These are phyloP conservation scores for Drosophila nr. fundita DNA, from an alignment of 2,888 invertebrate genomes.

Conservation along the genomic window DNA sequence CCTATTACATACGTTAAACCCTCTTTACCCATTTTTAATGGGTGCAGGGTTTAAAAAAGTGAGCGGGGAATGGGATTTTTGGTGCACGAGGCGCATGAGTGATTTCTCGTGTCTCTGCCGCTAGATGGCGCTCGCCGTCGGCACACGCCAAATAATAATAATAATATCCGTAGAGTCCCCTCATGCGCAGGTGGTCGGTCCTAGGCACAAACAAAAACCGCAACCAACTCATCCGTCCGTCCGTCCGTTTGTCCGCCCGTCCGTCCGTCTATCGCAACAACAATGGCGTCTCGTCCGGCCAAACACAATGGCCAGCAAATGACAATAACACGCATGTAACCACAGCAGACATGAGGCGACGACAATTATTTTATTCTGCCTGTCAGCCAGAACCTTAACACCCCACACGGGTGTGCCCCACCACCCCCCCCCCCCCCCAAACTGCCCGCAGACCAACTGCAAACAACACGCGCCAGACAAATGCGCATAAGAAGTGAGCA, in stretches of 20 bases:
- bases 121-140: conserved; percentile 35
- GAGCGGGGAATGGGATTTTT: not conserved
- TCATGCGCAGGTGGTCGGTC: conserved; percentile 5
- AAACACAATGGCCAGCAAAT: conserved; percentile 32
- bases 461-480: conserved; percentile 55
- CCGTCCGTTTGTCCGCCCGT: conserved; percentile 9
- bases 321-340: conserved; percentile 43
- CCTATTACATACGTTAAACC: too few species aligned
- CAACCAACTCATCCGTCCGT: conserved; percentile 6
- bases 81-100: conserved; percentile 48
- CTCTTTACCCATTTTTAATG: too few species aligned
- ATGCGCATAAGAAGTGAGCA: conserved; percentile 38
- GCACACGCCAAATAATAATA: not conserved
- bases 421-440: too few species aligned
- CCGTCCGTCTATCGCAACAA: conserved; percentile 24
- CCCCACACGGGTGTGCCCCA: conserved; percentile 1
- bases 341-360: conserved; percentile 25
- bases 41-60: too few species aligned
- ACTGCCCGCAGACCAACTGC: not conserved
- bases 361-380: conserved; percentile 51
- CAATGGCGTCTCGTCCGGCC: conserved; percentile 44
- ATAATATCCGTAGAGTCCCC: not conserved
- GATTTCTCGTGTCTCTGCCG: conserved; percentile 24
- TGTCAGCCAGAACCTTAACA: conserved; percentile 33
- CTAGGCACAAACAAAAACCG: not conserved